Percentiles rank a stretch among this genome's conserved stretches.
Conservation (phyloP, 2,797 vertebrate species). For the Pipistrellus nathusii region DNA sequence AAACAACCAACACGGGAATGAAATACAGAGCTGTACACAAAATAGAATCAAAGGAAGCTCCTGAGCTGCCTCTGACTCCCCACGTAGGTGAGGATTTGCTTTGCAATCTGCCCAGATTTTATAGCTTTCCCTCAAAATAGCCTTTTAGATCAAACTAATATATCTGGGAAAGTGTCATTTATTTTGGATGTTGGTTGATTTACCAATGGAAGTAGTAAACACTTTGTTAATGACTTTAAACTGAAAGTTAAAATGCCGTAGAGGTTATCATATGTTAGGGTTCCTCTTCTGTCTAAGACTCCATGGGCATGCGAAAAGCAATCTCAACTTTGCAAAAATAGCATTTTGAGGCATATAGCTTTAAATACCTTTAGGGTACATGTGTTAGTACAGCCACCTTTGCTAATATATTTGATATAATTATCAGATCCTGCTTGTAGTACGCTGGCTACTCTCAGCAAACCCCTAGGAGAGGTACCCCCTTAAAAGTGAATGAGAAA, state of each 20-base stretch:
- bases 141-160: background rate
- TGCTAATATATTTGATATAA: background rate
- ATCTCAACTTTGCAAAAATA: background rate
- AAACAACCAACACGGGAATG: background rate
- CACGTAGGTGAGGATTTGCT: background rate
- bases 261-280: background rate
- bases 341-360: background rate
- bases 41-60: background rate
- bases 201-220: background rate
- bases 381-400: background rate
- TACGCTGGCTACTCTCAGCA: background rate
- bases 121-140: background rate
- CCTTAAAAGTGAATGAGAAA: background rate
- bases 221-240: background rate
- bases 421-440: conserved; percentile 1
- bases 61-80: background rate
- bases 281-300: background rate
- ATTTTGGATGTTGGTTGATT: background rate
- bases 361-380: background rate
- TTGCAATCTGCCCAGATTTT: background rate
- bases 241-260: conserved; percentile 34
- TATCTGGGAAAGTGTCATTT: background rate
- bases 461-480: background rate
- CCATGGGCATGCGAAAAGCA: background rate
- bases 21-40: background rate